Conservation (phyloP, 1,140 invertebrate species). For the Pollicipes pollicipes region DNA sequence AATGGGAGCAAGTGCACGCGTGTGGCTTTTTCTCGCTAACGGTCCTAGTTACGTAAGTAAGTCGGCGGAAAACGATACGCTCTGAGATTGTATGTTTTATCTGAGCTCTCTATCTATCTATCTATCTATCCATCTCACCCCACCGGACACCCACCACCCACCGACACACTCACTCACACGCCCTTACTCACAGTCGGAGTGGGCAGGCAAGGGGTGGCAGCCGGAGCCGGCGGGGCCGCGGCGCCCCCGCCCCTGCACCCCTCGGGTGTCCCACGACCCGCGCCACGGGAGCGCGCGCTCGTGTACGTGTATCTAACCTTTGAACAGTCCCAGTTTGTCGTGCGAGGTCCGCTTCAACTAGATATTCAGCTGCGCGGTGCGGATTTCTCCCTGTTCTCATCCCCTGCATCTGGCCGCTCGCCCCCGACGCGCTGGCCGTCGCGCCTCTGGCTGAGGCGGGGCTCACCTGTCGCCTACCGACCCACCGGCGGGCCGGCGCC, state of each 20-base stretch:
- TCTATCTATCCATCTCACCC: not conserved
- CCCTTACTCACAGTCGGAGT: not conserved
- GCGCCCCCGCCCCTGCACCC: too few relatives aligned
- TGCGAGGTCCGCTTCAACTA: not conserved
- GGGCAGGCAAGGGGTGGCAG: not conserved
- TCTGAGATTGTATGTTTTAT: not conserved
- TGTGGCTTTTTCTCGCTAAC: not conserved
- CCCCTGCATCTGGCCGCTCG: too few relatives aligned
- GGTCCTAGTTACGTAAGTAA: not conserved
- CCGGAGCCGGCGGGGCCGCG: too few relatives aligned
- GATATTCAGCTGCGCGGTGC: too few relatives aligned
- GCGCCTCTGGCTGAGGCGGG: not conserved
- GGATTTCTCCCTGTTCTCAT: too few relatives aligned
- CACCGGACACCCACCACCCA: not conserved
- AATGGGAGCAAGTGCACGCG: too few relatives aligned
- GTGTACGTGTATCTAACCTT: not conserved
- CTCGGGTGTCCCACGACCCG: too few relatives aligned
- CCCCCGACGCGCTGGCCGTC: too few relatives aligned
- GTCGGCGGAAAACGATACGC: not conserved
- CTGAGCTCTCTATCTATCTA: not conserved
- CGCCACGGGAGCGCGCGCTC: not conserved
- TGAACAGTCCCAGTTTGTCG: not conserved
- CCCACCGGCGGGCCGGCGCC: too few relatives aligned
- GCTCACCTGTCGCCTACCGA: not conserved
- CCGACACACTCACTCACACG: not conserved